These are phyloP conservation scores for Macropodus opercularis DNA, from an alignment of 2,797 vertebrate genomes.

Conservation along the genomic window DNA sequence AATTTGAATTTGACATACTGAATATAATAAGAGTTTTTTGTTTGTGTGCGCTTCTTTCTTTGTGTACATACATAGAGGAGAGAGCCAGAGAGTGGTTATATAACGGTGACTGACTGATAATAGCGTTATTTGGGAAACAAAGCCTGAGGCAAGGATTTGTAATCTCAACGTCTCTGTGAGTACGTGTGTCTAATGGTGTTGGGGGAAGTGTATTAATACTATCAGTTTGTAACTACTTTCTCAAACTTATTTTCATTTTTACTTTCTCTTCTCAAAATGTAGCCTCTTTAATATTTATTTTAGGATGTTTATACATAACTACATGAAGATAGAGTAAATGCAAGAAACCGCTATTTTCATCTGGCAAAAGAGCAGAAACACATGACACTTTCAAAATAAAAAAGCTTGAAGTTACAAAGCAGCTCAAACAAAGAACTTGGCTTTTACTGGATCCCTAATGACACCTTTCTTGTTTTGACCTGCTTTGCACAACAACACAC, in stretches of 20 bases:
- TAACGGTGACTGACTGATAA: constrained; percentile 48
- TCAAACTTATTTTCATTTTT: constrained; percentile 7
- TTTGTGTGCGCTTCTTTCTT: constrained; percentile 16
- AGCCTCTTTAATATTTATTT: constrained; percentile 22
- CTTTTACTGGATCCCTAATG: too few relatives aligned
- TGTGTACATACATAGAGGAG: constrained; percentile 7
- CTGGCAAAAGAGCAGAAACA: neutral
- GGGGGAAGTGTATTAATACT: constrained; percentile 5
- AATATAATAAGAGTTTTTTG: constrained; percentile 22
- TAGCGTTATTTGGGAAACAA: constrained; percentile 49
- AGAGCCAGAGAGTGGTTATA: constrained; percentile 25
- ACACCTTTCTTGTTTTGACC: constrained; percentile 41
- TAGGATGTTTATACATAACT: constrained; percentile 14
- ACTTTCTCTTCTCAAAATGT: constrained; percentile 11
- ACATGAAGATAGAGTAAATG: neutral
- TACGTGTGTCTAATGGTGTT: constrained; percentile 12
- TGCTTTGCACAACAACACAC: constrained; percentile 1
- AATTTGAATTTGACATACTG: constrained; percentile 24
- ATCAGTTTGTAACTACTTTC: constrained; percentile 22
- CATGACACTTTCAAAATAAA: constrained; percentile 1
- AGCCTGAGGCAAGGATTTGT: constrained; percentile 53
- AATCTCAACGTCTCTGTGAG: constrained; percentile 30
- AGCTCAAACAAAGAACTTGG: too few relatives aligned
- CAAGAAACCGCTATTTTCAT: constrained; percentile 2
- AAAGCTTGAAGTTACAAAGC: neutral